Evolutionary conservation across 2,797 vertebrate species (phyloP), one percentile per base, ranked within the genome.

Genomic region (Poeciliopsis paucimaculata): DNA sequence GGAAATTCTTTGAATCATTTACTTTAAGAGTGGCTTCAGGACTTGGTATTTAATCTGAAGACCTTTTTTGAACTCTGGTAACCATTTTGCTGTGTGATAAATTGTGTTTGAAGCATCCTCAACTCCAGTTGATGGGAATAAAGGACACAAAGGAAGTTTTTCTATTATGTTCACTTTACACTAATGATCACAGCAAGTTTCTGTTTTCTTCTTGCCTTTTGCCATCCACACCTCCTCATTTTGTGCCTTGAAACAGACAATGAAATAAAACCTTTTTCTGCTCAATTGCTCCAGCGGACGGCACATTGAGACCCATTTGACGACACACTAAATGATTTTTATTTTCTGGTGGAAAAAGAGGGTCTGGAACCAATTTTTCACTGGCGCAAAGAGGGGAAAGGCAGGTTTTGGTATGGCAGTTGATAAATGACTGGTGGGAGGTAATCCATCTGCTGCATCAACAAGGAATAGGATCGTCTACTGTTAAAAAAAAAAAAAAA

Each of bases 381-480:
- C 34, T 82, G 83, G 64, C 28, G 68, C 75, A 85, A 90, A 87
- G 84, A 89, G 81, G 90, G 88, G 79, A 88, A 88, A 82, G 85
- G 82, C 80, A 84, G 83, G 89, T 93, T 94, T 86, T 89, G 75
- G 78, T 93, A 88, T 95, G 91, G 88, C 91, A 89, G 84, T 88
- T 95, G 94, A 96, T 94, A 91, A 94, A 96, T 96, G 92, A 90
- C 85, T 86, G 78, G 80, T 64, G 90, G 89, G 92, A 92, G 85
- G 80, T 82, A 93, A 95, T 96, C 92, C 93, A 95, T 95, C 94
- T 94, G 90, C 92, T 88, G 92, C 90, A 94, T 94, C 93, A 93
- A 94, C 92, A 94, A 91, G 94, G 93, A 95, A 95, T 94, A 86
- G 92, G 91, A 94, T 94, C 75, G 84, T 92, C 83, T 79, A 87